Conservation (phyloP, 2,113 vertebrate genomes). For the Rattus norvegicus region GRCr8 NC_086034.1:81849501-81850000, state of each 20-base stretch:
- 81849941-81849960: no score
- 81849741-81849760: neutral
- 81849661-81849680: no score
- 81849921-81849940: neutral
- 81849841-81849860: neutral
- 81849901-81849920: neutral
- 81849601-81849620: neutral
- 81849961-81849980: neutral
- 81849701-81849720: neutral
- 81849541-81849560: no score
- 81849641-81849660: neutral
- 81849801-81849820: neutral
- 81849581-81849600: neutral
- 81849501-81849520: neutral
- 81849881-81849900: neutral
- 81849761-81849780: neutral
- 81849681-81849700: neutral
- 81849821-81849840: neutral
- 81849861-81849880: neutral
- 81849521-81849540: neutral
- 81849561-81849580: neutral
- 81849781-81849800: neutral
- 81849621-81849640: neutral
- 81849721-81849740: neutral
- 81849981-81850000: neutral